Evolutionary conservation across 2,797 vertebrate species (phyloP), one percentile per base, ranked within the genome.

Genomic region (Phoxinus dragarum): DNA sequence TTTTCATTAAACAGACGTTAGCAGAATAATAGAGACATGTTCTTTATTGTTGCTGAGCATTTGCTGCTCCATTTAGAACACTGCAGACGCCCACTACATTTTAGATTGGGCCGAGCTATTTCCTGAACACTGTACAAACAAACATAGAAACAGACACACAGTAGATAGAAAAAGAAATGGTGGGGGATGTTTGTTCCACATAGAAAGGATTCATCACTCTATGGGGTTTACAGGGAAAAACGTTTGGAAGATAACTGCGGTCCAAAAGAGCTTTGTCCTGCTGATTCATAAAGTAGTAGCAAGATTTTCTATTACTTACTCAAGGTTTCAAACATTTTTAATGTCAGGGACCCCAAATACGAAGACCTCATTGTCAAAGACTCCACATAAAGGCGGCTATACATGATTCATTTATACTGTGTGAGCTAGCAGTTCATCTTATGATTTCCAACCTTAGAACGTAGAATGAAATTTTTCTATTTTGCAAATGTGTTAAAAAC

Each of bases 1-100:
- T 88, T 92, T 90, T 88, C 79, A 84, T 72, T 88, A 64, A 88
- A 87, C 79, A 80, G 68, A 86, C 67, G 87, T 84, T 88, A 80
- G 75, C 31, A 68, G 59, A 73, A 73, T 52, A 82, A 86, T 16
- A 47, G 19, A 73, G 85, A 83, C 49, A 64, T 71, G 68, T 40
- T 77, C 85, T 84, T 81, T 40, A 71, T 81, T 86, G 66, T 79
- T 79, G 42, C 14, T 42, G 31, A 40, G 79, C 36, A 74, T 84
- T 79, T 73, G 66, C 38, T 79, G 73, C 69, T 80, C 66, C 54
- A 84, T 86, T 52, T 82, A 90, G 80, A 82, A 81, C 66, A 82
- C 36, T 27, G n/a, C 74, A 49, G 73, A 82, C 42, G 71, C 12
- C 4, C 54, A 61, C 23, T 75, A 31, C 21, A 52, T 64, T 49